Evolutionary conservation across 2,113 vertebrate species (phyloP).

Genomic region (Melanotaenia duboulayi): DNA sequence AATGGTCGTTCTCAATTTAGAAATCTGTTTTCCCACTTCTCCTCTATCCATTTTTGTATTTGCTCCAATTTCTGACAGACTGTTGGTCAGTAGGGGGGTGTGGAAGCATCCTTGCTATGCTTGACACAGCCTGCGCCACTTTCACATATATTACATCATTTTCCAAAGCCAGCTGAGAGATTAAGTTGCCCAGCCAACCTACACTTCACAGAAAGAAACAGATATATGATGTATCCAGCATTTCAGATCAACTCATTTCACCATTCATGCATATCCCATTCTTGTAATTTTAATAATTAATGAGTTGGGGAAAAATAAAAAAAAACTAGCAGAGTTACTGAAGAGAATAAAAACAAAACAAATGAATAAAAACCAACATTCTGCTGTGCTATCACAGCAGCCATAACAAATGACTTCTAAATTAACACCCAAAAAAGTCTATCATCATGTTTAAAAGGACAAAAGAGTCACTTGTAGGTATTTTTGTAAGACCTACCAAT

Average conservation of each 20-base stretch:
- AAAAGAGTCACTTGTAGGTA: background rate
- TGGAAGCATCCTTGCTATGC: slow-evolving; percentile 37
- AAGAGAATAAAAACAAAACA: slow-evolving; percentile 10
- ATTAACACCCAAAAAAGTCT: background rate
- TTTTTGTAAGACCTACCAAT: slow-evolving; percentile 14
- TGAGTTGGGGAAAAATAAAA: background rate
- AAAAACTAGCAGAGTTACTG: background rate
- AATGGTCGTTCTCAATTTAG: background rate
- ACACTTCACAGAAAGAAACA: slow-evolving; percentile 20
- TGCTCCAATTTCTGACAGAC: slow-evolving; percentile 42
- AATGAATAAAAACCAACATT: slow-evolving; percentile 7
- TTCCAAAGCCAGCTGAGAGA: slow-evolving; percentile 52
- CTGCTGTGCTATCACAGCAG: background rate
- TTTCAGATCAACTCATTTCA: slow-evolving; percentile 6
- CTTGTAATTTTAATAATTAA: slow-evolving; percentile 8
- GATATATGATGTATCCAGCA: background rate
- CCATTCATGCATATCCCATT: slow-evolving; percentile 1
- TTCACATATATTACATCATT: slow-evolving; percentile 60
- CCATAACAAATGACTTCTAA: background rate
- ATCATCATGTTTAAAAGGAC: background rate
- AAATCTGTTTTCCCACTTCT: background rate
- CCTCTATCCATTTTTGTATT: slow-evolving; percentile 1
- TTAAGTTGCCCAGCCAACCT: slow-evolving; percentile 31
- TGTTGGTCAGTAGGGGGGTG: slow-evolving; percentile 58
- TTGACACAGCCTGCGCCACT: slow-evolving; percentile 42